These are phyloP conservation scores for Danio aesculapii DNA, from an alignment of 2,797 vertebrate species.

Conservation along the genomic window DNA sequence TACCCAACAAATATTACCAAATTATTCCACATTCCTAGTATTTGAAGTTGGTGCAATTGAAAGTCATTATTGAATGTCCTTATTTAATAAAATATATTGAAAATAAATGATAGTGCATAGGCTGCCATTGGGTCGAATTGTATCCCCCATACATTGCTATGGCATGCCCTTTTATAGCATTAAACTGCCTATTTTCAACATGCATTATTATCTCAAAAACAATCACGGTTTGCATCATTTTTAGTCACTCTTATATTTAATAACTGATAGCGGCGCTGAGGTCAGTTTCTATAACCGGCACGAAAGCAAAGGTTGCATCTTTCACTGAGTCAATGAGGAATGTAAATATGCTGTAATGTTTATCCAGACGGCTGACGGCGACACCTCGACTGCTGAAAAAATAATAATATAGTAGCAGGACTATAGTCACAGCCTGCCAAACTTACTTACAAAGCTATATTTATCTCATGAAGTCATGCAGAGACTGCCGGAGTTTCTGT, in stretches of 20 bases:
- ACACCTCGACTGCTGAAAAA: slow-evolving; percentile 24
- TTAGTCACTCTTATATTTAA: not conserved
- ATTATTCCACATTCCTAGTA: no score
- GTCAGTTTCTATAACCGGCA: not conserved
- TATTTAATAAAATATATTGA: no score
- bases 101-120: no score
- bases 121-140: not conserved
- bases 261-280: not conserved
- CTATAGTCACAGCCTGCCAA: slow-evolving; percentile 3
- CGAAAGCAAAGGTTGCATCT: not conserved
- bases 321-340: not conserved
- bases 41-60: no score
- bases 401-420: slow-evolving; percentile 24
- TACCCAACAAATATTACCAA: no score
- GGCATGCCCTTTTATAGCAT: not conserved
- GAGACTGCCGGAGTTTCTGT: not conserved
- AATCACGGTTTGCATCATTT: not conserved
- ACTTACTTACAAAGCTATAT: slow-evolving; percentile 10
- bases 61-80: not conserved
- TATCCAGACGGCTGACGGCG: slow-evolving; percentile 23
- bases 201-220: not conserved
- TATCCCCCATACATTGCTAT: not conserved
- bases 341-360: slow-evolving; percentile 33
- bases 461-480: slow-evolving; percentile 30
- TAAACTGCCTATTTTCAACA: not conserved